Base-by-base conservation (phyloP, 2,888 invertebrate species). In the Erannis defoliaria region DNA sequence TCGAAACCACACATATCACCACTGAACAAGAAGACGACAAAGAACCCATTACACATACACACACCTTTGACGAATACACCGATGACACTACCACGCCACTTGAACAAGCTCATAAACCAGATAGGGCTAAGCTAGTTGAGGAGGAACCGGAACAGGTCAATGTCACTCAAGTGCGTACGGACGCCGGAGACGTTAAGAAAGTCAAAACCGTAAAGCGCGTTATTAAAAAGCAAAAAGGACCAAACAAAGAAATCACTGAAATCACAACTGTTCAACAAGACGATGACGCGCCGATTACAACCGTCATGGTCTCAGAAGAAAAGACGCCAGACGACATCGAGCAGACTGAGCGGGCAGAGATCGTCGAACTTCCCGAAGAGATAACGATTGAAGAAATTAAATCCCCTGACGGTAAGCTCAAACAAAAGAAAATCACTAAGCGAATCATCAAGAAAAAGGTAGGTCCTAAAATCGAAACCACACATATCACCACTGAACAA, bases 371-470 rank as follows among this genome's bases (percentile, higher is more conserved):
- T 5, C 43, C 43, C 1, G 43, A 40, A 21, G 40, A 40, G 21
- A 21, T 10, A 5, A 40, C 40, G 0, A 12, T 43, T 0, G 23
- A 43, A 43, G 43, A 43, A 8, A 43, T n/a, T 2, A 4, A 23
- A 23, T 2, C 23, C 1, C 43, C 21, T 1, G 14, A n/a, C n/a
- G 43, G 43, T 23, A 43, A 43, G 43, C 6, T 6, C n/a, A 43
- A 23, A 6, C 23, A 43, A n/a, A 43, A 43, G 43, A 43, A 43
- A 18, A 5, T 43, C 14, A 43, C 43, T 6, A 43, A 43, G 66
- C 89, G 90, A 1, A 80, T 86, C 0, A 85, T 93, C 1, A 94
- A 88, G 67, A 89, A 90, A 46, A 83, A 80, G 60, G 87, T 84
- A 50, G 93, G 88, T 1, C 75, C 77, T 0, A 90, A 91, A 50